Evolutionary conservation across 2,888 invertebrate genomes (phyloP).

Genomic region (Gari tellinella): DNA sequence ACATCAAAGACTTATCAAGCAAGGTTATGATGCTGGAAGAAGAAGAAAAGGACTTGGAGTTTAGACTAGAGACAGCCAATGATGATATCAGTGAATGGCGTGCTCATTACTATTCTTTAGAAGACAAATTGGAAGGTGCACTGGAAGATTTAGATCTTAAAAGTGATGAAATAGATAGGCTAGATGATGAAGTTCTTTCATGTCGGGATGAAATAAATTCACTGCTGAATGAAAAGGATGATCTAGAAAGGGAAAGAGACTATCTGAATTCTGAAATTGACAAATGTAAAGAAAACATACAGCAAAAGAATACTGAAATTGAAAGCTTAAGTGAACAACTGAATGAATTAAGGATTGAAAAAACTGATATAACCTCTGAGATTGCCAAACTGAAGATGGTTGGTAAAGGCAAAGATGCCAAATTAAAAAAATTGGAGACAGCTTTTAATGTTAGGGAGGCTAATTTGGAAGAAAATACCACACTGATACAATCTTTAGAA

Average conservation of each 20-base stretch:
- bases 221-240: slow-evolving; percentile 11
- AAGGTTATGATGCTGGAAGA: slow-evolving; percentile 47
- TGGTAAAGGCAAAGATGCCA: slow-evolving; percentile 66
- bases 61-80: slow-evolving; percentile 41
- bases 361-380: slow-evolving; percentile 48
- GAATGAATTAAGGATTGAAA: slow-evolving; percentile 41
- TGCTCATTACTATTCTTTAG: slow-evolving; percentile 46
- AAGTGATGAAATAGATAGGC: slow-evolving; percentile 51
- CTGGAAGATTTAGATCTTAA: slow-evolving; percentile 56
- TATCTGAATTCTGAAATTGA: slow-evolving; percentile 47
- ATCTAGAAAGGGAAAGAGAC: slow-evolving; percentile 47
- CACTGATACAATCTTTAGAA: slow-evolving; percentile 21
- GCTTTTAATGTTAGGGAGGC: slow-evolving; percentile 32
- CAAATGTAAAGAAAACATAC: slow-evolving; percentile 40
- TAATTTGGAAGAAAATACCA: slow-evolving; percentile 34
- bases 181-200: slow-evolving; percentile 51
- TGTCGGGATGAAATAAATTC: slow-evolving; percentile 46
- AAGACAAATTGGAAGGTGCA: slow-evolving; percentile 52
- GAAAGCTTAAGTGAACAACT: slow-evolving; percentile 45
- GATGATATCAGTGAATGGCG: slow-evolving; percentile 57
- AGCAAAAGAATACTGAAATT: slow-evolving; percentile 44
- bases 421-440: slow-evolving; percentile 65
- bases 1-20: slow-evolving; percentile 40
- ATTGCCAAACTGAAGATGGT: slow-evolving; percentile 59
- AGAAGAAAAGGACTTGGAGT: slow-evolving; percentile 47